A percentile compares a stretch with the other conserved stretches of the same genome.
These are phyloP conservation scores for Gymnocheta viridis DNA, from an alignment of 2,888 invertebrate genomes.

Conservation along the genomic window DNA sequence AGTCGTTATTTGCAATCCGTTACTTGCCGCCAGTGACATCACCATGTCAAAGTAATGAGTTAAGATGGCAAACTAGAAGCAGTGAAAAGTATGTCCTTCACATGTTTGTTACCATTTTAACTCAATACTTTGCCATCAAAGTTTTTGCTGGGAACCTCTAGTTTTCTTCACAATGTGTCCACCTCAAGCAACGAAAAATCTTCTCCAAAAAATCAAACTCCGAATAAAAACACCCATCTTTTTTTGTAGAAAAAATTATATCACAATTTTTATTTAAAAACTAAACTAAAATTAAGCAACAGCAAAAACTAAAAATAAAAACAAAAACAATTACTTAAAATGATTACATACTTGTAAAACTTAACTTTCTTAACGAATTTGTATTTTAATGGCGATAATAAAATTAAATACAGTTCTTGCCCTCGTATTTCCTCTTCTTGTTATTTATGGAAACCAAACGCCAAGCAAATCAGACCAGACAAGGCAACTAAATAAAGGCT, in stretches of 20 bases:
- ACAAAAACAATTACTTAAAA: background rate
- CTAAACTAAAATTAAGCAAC: conserved; percentile 4
- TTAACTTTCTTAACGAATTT: conserved; percentile 23
- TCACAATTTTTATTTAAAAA: conserved; percentile 20
- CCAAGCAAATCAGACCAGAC: background rate
- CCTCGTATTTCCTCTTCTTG: background rate
- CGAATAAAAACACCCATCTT: background rate
- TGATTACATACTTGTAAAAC: conserved; percentile 23
- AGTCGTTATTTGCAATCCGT: too few species aligned
- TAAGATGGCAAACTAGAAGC: too few species aligned
- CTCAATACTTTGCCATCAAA: too few species aligned
- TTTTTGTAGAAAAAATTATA: background rate
- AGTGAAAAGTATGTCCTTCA: too few species aligned
- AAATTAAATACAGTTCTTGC: conserved; percentile 51
- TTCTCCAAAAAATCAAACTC: background rate
- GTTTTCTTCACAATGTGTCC: too few species aligned
- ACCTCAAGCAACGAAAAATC: too few species aligned
- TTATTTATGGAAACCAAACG: background rate
- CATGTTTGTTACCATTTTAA: too few species aligned
- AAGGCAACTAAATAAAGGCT: conserved; percentile 9
- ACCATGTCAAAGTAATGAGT: too few species aligned
- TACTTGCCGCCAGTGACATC: too few species aligned
- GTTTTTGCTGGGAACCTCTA: too few species aligned
- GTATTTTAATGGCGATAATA: conserved; percentile 59
- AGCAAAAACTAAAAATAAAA: background rate